These are phyloP conservation scores for Hymenopus coronatus DNA, from an alignment of 2,888 invertebrate species.

Conservation along the genomic window DNA sequence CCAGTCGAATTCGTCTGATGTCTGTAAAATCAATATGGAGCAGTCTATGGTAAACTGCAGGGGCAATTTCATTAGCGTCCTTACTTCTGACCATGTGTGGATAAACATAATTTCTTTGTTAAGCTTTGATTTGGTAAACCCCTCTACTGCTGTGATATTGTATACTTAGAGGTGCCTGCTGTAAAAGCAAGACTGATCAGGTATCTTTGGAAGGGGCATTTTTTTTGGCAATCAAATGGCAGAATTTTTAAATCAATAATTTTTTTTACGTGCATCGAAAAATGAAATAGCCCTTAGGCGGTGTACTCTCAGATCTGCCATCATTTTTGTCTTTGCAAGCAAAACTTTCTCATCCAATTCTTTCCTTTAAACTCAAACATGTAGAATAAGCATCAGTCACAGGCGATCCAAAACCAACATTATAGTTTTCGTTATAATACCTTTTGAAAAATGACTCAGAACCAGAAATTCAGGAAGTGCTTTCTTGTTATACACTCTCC, in stretches of 20 bases:
- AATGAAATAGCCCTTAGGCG: slow-evolving; percentile 37
- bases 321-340: too few relatives aligned
- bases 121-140: slow-evolving; percentile 37
- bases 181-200: slow-evolving; percentile 43
- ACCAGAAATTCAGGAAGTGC: too few relatives aligned
- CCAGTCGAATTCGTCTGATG: neutral
- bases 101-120: slow-evolving; percentile 42
- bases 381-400: too few relatives aligned
- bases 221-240: slow-evolving; percentile 42
- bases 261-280: slow-evolving; percentile 33
- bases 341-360: too few relatives aligned
- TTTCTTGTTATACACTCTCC: too few relatives aligned
- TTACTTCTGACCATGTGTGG: slow-evolving; percentile 39
- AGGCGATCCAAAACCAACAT: too few relatives aligned
- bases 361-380: too few relatives aligned
- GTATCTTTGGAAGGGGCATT: slow-evolving; percentile 39
- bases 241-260: slow-evolving; percentile 34
- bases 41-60: neutral
- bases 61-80: slow-evolving; percentile 39
- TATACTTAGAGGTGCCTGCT: slow-evolving; percentile 17
- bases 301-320: slow-evolving; percentile 19
- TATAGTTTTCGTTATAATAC: too few relatives aligned
- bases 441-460: too few relatives aligned
- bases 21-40: neutral
- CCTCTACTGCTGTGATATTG: neutral